Evolutionary conservation across 2,888 invertebrate genomes (phyloP).

Genomic region (Tanypteryx hageni): DNA sequence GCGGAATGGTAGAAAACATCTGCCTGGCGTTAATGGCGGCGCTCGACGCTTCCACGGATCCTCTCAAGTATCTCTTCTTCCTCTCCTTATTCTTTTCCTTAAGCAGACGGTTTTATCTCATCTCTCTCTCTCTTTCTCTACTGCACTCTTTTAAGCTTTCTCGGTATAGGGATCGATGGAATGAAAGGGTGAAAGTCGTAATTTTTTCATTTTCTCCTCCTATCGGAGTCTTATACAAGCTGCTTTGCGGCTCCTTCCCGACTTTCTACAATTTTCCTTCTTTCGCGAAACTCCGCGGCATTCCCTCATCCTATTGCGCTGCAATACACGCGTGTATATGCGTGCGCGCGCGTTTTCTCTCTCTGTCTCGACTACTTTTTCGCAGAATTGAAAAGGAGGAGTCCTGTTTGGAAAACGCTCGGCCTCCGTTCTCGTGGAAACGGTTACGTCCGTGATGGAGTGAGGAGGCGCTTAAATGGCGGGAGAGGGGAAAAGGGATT

Average conservation of each 20-base stretch:
- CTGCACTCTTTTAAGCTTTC: not conserved
- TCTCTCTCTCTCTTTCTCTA: not conserved
- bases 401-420: not conserved
- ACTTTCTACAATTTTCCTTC: not conserved
- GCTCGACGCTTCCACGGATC: not conserved
- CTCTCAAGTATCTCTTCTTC: not conserved
- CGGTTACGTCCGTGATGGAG: not conserved
- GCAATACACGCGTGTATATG: not conserved
- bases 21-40: not conserved
- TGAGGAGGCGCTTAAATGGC: not conserved
- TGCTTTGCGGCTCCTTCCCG: not conserved
- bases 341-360: not conserved
- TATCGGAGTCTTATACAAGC: not conserved
- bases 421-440: not conserved
- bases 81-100: not conserved
- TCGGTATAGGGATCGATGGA: not conserved
- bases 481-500: not conserved
- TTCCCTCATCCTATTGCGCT: no score
- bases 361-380: not conserved
- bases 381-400: not conserved
- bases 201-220: not conserved
- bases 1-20: slow-evolving; percentile 25
- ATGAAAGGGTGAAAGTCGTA: not conserved
- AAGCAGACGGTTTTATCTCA: not conserved
- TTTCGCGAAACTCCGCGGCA: not conserved